Base-by-base conservation (phyloP, 2,888 invertebrate genomes). In the Steromphala cineraria region DNA sequence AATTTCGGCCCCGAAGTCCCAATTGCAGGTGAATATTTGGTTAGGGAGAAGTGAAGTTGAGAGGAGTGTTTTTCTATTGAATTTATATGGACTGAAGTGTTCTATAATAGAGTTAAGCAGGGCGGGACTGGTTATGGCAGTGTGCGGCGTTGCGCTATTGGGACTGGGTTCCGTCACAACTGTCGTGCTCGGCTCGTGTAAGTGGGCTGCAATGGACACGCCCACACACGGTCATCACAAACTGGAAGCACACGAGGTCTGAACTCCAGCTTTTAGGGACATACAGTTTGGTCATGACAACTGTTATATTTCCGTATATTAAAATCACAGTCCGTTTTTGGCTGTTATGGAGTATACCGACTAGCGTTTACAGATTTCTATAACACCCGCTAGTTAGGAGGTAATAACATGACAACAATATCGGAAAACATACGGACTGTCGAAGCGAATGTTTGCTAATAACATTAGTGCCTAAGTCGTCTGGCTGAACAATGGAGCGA, bases 1-100 rank as follows among this genome's bases (percentile, higher is more conserved):
- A 88, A 88, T 88, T 87, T 86, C 81, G 85, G 85, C 86, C 84
- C 87, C 84, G 87, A 82, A 82, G 84, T 85, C 82, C 85, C 88
- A 87, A 88, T 87, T 88, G 86, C 86, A 86, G 86, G 87, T 86
- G 87, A 85, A 86, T 87, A 88, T 87, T 87, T 83, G 84, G 85
- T 88, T 87, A 88, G 87, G 83, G 83, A 82, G 81, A 75, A 78
- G 83, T 83, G 82, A 84, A 82, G 85, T 84, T 82, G 86, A 87
- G 87, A 84, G 82, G 87, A 88, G 88, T 87, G 88, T 89, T 89
- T 89, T 87, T 83, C 85, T 87, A 88, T 89, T 88, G 82, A 85
- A 88, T 89, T 88, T 88, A 87, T 87, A 85, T 81, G 84, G 86
- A 85, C 84, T 85, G 86, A 85, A 86, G 87, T 81, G 83, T 79